Conservation (phyloP, 2,888 invertebrate species). For the Aleiodes testaceus region DNA sequence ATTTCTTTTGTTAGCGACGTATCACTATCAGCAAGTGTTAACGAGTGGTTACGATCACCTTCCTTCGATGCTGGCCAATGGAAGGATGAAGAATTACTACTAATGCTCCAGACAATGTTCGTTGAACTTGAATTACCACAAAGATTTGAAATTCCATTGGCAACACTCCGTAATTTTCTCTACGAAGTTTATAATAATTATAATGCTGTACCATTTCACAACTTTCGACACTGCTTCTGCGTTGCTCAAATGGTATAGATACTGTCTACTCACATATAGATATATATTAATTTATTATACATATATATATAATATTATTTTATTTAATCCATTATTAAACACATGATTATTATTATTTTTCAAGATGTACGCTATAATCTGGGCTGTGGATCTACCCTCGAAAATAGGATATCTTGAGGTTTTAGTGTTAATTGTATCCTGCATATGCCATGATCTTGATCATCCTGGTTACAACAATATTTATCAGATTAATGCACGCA, state of each 20-base stretch:
- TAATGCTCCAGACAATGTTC: slow-evolving; percentile 87
- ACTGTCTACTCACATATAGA: slow-evolving; percentile 2
- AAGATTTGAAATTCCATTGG: slow-evolving; percentile 84
- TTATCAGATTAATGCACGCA: slow-evolving; percentile 88
- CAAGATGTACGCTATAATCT: slow-evolving; percentile 88
- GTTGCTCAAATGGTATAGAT: slow-evolving; percentile 87
- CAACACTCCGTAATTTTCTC: slow-evolving; percentile 81
- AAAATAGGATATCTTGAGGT: slow-evolving; percentile 85
- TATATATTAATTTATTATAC: background rate
- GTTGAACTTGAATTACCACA: slow-evolving; percentile 83
- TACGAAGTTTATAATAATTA: slow-evolving; percentile 87
- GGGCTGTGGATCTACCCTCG: slow-evolving; percentile 81
- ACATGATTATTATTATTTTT: slow-evolving; percentile 45
- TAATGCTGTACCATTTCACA: slow-evolving; percentile 91
- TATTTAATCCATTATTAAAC: background rate
- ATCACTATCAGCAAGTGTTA: slow-evolving; percentile 78
- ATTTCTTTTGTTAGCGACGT: slow-evolving; percentile 75
- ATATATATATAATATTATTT: slow-evolving; percentile 4
- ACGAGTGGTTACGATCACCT: slow-evolving; percentile 79
- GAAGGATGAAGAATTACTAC: slow-evolving; percentile 86
- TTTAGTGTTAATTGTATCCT: slow-evolving; percentile 83
- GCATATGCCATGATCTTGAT: slow-evolving; percentile 87
- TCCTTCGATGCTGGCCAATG: slow-evolving; percentile 88
- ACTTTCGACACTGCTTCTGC: slow-evolving; percentile 90
- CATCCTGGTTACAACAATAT: slow-evolving; percentile 87